Conservation (phyloP, 2,888 invertebrate species). For the Orthosia incerta region DNA sequence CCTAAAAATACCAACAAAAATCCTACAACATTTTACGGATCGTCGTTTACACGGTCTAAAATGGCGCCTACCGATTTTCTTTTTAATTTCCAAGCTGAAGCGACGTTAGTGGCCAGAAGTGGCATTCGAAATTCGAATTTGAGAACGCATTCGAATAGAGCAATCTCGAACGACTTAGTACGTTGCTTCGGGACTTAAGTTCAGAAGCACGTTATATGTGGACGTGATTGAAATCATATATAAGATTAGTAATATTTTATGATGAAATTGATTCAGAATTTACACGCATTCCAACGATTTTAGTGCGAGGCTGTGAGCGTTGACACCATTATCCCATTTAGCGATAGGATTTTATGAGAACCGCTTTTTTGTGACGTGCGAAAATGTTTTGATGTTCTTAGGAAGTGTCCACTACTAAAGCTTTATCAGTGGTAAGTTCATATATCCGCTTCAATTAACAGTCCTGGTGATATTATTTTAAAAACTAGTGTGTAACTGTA, state of each 20-base stretch:
- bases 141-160: constrained; percentile 80
- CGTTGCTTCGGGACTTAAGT: constrained; percentile 76
- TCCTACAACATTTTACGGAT: constrained; percentile 11
- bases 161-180: constrained; percentile 78
- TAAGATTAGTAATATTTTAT: constrained; percentile 78
- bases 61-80: constrained; percentile 32
- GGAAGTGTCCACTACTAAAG: background rate
- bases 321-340: constrained; percentile 64
- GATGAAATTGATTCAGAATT: constrained; percentile 75
- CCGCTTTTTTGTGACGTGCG: background rate
- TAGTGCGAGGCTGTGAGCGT: constrained; percentile 46
- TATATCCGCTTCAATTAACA: background rate
- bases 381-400: background rate
- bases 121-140: constrained; percentile 75
- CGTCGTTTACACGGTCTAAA: constrained; percentile 14
- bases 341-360: constrained; percentile 35
- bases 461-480: background rate
- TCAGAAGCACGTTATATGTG: constrained; percentile 76
- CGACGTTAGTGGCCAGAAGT: constrained; percentile 70
- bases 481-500: background rate
- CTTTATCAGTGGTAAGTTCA: background rate
- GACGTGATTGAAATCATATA: constrained; percentile 84
- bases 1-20: constrained; percentile 18
- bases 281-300: constrained; percentile 69
- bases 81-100: constrained; percentile 53